Evolutionary conservation across 1,140 invertebrate genomes (phyloP), one percentile per base, ranked within the genome.

Genomic region (Octopus sinensis): DNA sequence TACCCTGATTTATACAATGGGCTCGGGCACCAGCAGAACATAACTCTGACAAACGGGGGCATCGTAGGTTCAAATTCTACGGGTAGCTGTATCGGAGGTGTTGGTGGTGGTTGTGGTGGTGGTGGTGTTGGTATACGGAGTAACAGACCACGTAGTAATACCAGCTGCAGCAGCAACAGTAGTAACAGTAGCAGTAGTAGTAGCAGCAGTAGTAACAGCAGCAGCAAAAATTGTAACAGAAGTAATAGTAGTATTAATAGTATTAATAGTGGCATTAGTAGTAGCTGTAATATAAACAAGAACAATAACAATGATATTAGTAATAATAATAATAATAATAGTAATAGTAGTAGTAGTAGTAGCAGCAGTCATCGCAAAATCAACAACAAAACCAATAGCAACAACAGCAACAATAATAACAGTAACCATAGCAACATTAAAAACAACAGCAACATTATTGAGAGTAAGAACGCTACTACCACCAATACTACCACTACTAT

Each of bases 1-100:
- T 83, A 81, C 53, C 76, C 78, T 53, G 84, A 84, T 6, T 56
- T 84, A 71, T 83, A 85, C 78, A 77, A 75, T 43, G 82, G 82
- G 53, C 23, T 78, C n/a, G 80, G n/a, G 5, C 68, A 73, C 30
- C 68, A 9, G 17, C 6, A 17, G 23, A 52, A 43, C 30, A 78
- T 17, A 52, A 30, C 79, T 43, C 30, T 43, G 30, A 43, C 30
- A 3, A 43, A 43, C 30, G 30, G 30, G 30, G 30, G 30, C 30
- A 43, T 43, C 30, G 30, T 43, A 2, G 30, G 30, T 43, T 43
- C 30, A 43, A 43, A 43, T 43, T 43, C 30, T 3, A 43, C 30
- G 30, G 30, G 30, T 43, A 43, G 30, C 30, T 43, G 30, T 43
- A 43, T 43, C 30, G 30, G 30, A 43, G 30, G 30, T 43, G 30